Base-by-base conservation (phyloP, 2,113 vertebrate species). In the Dasyprocta punctata region DNA sequence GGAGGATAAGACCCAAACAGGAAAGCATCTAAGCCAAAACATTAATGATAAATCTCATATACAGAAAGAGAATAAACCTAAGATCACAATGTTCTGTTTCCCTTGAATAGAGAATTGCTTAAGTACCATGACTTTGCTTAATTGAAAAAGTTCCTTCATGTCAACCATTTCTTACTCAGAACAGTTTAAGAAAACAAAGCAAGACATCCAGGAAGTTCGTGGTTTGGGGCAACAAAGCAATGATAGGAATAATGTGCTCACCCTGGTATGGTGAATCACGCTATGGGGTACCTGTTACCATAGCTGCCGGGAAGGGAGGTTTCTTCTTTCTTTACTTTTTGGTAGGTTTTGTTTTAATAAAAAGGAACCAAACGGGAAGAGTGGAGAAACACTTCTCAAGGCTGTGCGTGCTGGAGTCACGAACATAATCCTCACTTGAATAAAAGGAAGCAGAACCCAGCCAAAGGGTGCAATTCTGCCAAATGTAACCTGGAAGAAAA, bases 121-220 rank as follows among this genome's bases (percentile, higher is more conserved):
- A 30, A 44, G 44, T 38, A 47, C 49, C 56, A 1, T 63, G 82
- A 82, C 47, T 83, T 36, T 52, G 44, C n/a, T 77, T 7, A 36
- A 44, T 75, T 83, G 84, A 92, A 93, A 90, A 95, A 69, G 61
- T 90, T 92, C 94, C 83, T 95, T 96, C 56, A 95, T 78, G 84
- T 71, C 82, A 36, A 65, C 89, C 91, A 75, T 5, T 65, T 97
- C 63, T 84, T 88, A 38, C 71, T 77, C 83, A 61, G 86, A 96
- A 92, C 38, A 49, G 16, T 83, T 85, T 93, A 94, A 97, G 93
- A 75, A 94, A 94, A 92, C 58, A 95, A 95, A 90, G 84, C 69
- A 78, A 96, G 82, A 92, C 52, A 38, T 92, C 90, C 94, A 89
- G 94, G 93, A 97, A 97, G 95, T 54, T 86, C 71, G 38, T 96